A percentile compares a stretch with the other conserved stretches of the same genome.
Evolutionary conservation across 2,113 vertebrate genomes (phyloP).

Genomic region (Ramphastos sulfuratus): DNA sequence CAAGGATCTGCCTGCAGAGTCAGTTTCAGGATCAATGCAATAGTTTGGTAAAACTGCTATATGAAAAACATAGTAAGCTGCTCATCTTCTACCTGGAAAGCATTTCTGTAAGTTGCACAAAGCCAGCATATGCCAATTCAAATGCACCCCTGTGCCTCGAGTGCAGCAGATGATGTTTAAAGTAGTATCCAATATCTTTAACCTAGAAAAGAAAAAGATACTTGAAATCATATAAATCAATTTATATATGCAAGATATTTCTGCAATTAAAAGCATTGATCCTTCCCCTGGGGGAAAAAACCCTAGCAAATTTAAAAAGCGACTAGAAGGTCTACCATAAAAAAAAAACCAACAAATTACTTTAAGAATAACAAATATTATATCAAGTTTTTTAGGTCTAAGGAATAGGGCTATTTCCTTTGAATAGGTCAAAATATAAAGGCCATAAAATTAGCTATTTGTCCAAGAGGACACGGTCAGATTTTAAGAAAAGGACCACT

Average conservation of each 20-base stretch:
- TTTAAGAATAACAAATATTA: not conserved
- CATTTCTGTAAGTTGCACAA: constrained; percentile 91
- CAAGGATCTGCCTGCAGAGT: not conserved
- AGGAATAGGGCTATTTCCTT: not conserved
- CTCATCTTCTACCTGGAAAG: constrained; percentile 84
- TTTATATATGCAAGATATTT: not conserved
- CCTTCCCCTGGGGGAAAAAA: not conserved
- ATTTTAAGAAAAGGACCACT: not conserved
- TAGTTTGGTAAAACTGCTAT: not conserved
- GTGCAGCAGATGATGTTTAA: constrained; percentile 92
- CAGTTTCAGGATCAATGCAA: not conserved
- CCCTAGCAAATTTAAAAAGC: not conserved
- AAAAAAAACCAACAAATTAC: not conserved
- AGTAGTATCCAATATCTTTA: constrained; percentile 90
- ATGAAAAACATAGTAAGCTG: not conserved
- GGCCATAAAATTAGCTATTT: not conserved
- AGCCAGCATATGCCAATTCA: constrained; percentile 95
- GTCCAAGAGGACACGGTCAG: not conserved
- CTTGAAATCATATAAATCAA: not conserved
- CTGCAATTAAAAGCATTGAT: not conserved
- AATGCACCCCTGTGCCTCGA: constrained; percentile 97
- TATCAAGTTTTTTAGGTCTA: not conserved
- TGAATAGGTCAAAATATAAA: not conserved
- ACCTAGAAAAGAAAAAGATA: constrained; percentile 74
- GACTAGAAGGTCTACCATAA: not conserved